Conservation (phyloP, 2,797 vertebrate genomes). For the Sebastes aleutianus region DNA sequence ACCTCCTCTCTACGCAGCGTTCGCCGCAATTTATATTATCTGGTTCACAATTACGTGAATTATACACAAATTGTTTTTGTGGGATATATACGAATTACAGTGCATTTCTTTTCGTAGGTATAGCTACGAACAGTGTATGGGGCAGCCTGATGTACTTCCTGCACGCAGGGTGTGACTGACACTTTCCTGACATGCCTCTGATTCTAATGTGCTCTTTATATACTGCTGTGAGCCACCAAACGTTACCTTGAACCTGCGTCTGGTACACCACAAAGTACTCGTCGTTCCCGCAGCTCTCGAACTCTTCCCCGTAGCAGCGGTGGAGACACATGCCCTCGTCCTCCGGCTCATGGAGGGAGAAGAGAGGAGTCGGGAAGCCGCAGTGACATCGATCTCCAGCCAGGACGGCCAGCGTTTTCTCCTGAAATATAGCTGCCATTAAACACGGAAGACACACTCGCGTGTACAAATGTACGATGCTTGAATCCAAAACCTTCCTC, state of each 20-base stretch:
- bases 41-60: too few relatives aligned
- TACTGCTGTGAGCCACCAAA: neutral
- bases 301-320: slow-evolving; percentile 89
- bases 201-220: neutral
- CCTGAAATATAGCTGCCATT: slow-evolving; percentile 76
- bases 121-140: too few relatives aligned
- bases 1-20: too few relatives aligned
- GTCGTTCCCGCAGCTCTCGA: slow-evolving; percentile 92
- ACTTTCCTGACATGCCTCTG: neutral
- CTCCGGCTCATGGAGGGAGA: slow-evolving; percentile 91
- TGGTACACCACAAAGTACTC: slow-evolving; percentile 95
- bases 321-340: slow-evolving; percentile 92
- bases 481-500: slow-evolving; percentile 11
- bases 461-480: neutral
- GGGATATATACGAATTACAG: too few relatives aligned
- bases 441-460: slow-evolving; percentile 7
- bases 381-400: slow-evolving; percentile 89
- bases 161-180: neutral
- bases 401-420: slow-evolving; percentile 90
- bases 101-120: too few relatives aligned
- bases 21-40: too few relatives aligned
- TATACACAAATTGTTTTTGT: too few relatives aligned
- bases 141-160: neutral
- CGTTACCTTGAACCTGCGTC: slow-evolving; percentile 95
- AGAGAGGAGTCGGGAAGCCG: slow-evolving; percentile 90